Evolutionary conservation across 2,797 vertebrate species (phyloP).

Genomic region (Platalea minor): DNA sequence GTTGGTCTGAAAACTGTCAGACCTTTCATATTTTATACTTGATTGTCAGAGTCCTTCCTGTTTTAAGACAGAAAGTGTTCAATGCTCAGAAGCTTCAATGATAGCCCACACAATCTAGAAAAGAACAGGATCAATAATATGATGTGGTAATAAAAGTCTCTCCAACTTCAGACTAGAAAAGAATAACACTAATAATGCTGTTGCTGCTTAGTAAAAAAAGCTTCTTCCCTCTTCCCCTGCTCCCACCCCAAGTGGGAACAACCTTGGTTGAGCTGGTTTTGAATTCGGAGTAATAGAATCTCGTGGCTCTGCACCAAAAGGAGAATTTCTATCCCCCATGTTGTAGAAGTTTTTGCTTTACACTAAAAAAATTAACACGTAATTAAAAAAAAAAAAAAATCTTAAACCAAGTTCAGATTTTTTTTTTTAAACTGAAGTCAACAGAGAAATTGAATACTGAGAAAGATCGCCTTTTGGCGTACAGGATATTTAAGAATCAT

Average conservation of each 20-base stretch:
- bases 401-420: background rate
- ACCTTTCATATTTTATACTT: background rate
- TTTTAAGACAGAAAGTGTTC: background rate
- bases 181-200: background rate
- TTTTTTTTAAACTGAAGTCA: background rate
- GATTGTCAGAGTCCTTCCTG: background rate
- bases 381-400: background rate
- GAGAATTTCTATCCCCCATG: background rate
- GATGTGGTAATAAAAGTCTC: background rate
- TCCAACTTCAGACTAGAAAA: background rate
- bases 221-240: background rate
- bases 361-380: background rate
- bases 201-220: background rate
- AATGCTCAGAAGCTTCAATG: background rate
- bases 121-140: background rate
- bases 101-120: background rate
- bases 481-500: background rate
- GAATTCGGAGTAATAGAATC: background rate
- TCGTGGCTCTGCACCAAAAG: background rate
- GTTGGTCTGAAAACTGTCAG: background rate
- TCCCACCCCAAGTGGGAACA: background rate
- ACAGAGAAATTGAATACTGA: background rate
- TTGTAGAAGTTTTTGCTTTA: background rate
- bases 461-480: background rate
- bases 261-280: background rate